Evolutionary conservation across 2,797 vertebrate species (phyloP).

Genomic region (Pseudotriccus pelzelni): DNA sequence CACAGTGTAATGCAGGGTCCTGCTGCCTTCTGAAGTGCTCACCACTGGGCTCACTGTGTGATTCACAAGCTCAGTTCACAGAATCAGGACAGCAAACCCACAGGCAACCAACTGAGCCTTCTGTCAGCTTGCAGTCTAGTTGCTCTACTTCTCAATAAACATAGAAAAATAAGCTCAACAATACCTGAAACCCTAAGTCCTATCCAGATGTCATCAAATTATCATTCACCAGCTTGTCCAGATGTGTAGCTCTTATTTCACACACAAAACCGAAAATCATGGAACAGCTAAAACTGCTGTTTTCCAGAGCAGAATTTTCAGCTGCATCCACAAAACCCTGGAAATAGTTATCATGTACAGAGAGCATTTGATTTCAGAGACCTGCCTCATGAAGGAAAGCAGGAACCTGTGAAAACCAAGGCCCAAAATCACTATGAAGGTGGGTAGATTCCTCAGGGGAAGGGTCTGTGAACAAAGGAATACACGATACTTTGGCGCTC

Average conservation of each 20-base stretch:
- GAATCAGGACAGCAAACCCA: not conserved
- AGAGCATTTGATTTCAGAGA: not conserved
- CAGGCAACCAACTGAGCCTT: not conserved
- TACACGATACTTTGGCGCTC: not conserved
- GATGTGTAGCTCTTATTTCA: not conserved
- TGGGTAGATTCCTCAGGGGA: not conserved
- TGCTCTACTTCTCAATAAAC: not conserved
- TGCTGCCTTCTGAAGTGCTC: not conserved
- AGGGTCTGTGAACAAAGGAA: not conserved
- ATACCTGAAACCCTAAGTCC: not conserved
- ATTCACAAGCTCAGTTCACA: not conserved
- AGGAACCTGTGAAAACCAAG: not conserved
- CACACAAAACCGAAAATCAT: not conserved
- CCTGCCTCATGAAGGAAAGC: not conserved
- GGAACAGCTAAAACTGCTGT: not conserved
- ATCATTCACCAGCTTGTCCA: not conserved
- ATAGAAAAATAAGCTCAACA: not conserved
- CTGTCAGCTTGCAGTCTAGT: not conserved
- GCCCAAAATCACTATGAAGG: not conserved
- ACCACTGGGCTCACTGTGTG: not conserved
- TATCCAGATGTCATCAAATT: not conserved
- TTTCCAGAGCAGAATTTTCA: not conserved
- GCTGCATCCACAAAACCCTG: not conserved
- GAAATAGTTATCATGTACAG: not conserved
- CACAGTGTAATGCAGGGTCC: not conserved